Evolutionary conservation across 2,113 vertebrate species (phyloP).

Genomic region (Spea multiplicata): DNA sequence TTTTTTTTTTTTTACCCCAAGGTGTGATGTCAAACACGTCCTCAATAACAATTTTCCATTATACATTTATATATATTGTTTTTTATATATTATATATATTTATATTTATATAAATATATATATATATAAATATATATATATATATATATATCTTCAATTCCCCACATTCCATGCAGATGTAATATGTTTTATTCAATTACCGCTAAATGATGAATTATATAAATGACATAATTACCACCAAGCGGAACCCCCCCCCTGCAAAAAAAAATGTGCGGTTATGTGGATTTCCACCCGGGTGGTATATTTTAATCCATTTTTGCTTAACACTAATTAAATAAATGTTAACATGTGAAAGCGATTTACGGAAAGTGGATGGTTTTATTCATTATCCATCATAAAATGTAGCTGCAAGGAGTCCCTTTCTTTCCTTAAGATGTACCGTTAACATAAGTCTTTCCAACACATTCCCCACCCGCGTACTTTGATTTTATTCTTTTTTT

Average conservation of each 20-base stretch:
- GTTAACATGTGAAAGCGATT: conserved; percentile 37
- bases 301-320: conserved; percentile 37
- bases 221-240: conserved; percentile 31
- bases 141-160: neutral
- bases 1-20: neutral
- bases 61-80: too few relatives aligned
- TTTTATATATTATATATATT: too few relatives aligned
- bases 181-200: conserved; percentile 38
- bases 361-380: conserved; percentile 24
- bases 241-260: too few relatives aligned
- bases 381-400: conserved; percentile 4
- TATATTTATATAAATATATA: too few relatives aligned
- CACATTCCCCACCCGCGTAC: neutral
- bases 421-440: neutral
- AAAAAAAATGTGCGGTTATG: conserved; percentile 24
- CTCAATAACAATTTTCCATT: neutral
- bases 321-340: conserved; percentile 39
- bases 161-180: conserved; percentile 1
- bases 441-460: neutral
- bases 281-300: conserved; percentile 38
- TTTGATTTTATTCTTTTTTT: conserved; percentile 26
- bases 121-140: too few relatives aligned
- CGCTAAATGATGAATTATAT: conserved; percentile 40
- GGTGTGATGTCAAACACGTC: neutral
- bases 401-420: neutral